Base-by-base conservation (phyloP, 2,888 invertebrate species). In the Dorcus parallelipipedus region DNA sequence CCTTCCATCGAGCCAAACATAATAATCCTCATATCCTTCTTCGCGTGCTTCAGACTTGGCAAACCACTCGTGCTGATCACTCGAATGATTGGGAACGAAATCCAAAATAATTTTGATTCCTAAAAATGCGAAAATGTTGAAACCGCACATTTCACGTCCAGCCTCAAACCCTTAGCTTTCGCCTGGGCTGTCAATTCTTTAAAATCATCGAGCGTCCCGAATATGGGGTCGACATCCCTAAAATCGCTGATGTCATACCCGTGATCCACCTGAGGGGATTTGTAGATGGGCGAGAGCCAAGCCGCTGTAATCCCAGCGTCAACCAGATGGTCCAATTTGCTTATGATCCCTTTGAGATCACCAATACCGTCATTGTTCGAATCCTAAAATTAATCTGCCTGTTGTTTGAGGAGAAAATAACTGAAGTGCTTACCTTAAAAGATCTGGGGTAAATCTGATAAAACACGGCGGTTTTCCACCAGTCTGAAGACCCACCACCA, bases 401-500 rank as follows among this genome's bases (percentile, higher is more conserved):
- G 7, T 4, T 7, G 6, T 33, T 33, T 33, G 26, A 33, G 26
- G 26, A 6, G 26, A 33, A 33, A 33, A 33, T 33, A 33, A 20
- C 20, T 20, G 3, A 20, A 20, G 20, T 33, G 7, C 26, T 6
- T 33, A 33, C 26, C 26, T 86, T 87, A 77, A 93, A 95, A 0
- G 94, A 91, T 57, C 90, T 82, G 0, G 93, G 90, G 74, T 93
- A 92, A 56, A 94, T 88, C 79, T 95, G 93, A 79, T 97, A 96
- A 54, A 93, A 83, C 5, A 87, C 83, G 39, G 87, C 85, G 49
- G 85, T 87, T 73, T 91, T 83, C 89, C 92, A 95, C 96, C 96
- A 96, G 67, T 91, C 87, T 1, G 9, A 2, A n/a, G 26, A 33
- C 5, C 6, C 45, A 4, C 9, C 14, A 20, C 23, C 20, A 6